A percentile compares a stretch with the other conserved stretches of the same genome.
Evolutionary conservation across 2,113 vertebrate species (phyloP).

Genomic region (Turdus rufiventris): DNA sequence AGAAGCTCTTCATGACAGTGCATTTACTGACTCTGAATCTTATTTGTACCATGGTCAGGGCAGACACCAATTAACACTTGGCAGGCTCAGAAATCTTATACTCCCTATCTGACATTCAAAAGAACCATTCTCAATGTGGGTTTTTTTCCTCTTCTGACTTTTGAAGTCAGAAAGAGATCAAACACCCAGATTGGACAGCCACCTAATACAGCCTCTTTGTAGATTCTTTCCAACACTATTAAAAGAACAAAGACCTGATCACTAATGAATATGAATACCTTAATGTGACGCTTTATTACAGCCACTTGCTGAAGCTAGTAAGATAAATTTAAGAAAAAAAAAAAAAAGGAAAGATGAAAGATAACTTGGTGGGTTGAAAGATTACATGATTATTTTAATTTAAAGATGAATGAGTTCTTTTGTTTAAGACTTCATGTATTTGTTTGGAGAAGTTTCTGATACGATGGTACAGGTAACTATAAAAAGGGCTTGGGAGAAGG

Average conservation of each 20-base stretch:
- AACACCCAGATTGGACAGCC: constrained; percentile 61
- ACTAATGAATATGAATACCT: constrained; percentile 72
- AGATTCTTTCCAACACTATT: constrained; percentile 74
- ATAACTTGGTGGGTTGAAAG: constrained; percentile 49
- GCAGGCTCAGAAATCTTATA: constrained; percentile 68
- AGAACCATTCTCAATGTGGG: constrained; percentile 55
- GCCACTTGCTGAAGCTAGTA: constrained; percentile 62
- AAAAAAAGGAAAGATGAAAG: constrained; percentile 49
- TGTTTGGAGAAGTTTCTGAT: constrained; percentile 48
- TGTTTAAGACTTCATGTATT: constrained; percentile 58
- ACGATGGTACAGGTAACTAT: neutral
- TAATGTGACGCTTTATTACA: constrained; percentile 65
- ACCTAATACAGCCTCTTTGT: constrained; percentile 74
- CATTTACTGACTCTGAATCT: constrained; percentile 69
- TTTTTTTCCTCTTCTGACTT: constrained; percentile 28
- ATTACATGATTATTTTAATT: constrained; percentile 67
- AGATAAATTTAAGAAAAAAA: constrained; percentile 34
- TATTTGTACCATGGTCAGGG: constrained; percentile 58
- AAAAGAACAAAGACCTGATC: constrained; percentile 73
- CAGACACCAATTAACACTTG: constrained; percentile 79
- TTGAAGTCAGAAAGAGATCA: constrained; percentile 71
- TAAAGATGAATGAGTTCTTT: constrained; percentile 45
- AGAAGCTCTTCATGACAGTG: constrained; percentile 53
- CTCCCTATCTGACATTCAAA: constrained; percentile 66
- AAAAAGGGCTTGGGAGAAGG: neutral